Base-by-base conservation (phyloP, 2,113 vertebrate genomes). In the Nerophis ophidion region DNA sequence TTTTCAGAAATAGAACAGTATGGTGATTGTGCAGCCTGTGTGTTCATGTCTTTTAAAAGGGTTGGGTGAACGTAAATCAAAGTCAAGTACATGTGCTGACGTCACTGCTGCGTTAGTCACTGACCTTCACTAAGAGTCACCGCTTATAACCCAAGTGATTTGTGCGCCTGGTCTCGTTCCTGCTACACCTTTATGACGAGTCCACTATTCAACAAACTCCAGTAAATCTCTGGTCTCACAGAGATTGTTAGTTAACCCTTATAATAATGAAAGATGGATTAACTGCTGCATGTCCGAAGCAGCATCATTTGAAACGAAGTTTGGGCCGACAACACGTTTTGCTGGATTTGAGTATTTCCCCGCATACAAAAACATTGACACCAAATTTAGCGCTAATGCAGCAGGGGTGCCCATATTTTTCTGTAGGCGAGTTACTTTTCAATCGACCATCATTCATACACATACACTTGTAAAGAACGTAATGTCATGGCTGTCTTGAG, bases 51-150 rank as follows among this genome's bases (percentile, higher is more conserved):
- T 47, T 16, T 50, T 44, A 56, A 42, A 56, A 8, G 38, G n/a
- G 8, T 4, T 33, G n/a, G 38, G 13, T 46, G 14, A 46, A 65
- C 50, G 74, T 73, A 63, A 65, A 71, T 70, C 57, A 38, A 44
- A n/a, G 47, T 38, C 52, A 34, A 54, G 47, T 47, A 42, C 57
- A n/a, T 13, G 53, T n/a, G 47, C 45, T 70, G 70, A 80, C 48
- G 61, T 75, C 71, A 65, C 52, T n/a, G 0, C 57, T 40, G 35
- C 44, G 63, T 57, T 26, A 60, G 54, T 35, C 55, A 53, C 36
- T 61, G 36, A 76, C 66, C 66, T 74, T 80, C 53, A 51, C 57
- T 3, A 44, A 63, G 55, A 63, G 55, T 50, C 36, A 8, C 36
- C 38, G 40, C 16, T 17, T 65, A 38, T 48, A 48, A 10, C 46